These are phyloP conservation scores for Scaptomyza hsui DNA, from an alignment of 1,140 invertebrate species.

Conservation along the genomic window DNA sequence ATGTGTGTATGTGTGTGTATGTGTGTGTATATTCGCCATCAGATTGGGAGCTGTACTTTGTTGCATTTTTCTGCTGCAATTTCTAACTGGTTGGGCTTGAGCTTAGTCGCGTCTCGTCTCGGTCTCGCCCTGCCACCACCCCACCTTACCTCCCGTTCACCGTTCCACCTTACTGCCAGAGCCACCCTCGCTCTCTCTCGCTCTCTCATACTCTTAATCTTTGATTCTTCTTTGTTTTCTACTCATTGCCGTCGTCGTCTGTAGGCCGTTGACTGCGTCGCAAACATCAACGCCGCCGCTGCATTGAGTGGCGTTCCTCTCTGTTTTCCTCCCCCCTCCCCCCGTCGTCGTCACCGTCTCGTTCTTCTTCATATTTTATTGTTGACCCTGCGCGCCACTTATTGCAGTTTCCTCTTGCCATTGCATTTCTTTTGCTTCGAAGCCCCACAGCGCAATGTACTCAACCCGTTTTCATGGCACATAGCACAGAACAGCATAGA, in stretches of 20 bases:
- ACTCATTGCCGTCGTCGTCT: slow-evolving; percentile 58
- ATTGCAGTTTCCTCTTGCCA: slow-evolving; percentile 68
- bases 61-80: slow-evolving; percentile 74
- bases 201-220: slow-evolving; percentile 1
- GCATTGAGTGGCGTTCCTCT: slow-evolving; percentile 50
- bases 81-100: slow-evolving; percentile 72
- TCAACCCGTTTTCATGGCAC: slow-evolving; percentile 59
- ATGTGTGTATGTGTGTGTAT: background rate
- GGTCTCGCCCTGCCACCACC: slow-evolving; percentile 20
- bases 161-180: background rate
- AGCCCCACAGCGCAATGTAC: slow-evolving; percentile 70
- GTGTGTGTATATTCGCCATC: slow-evolving; percentile 33
- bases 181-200: background rate
- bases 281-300: no score
- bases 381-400: slow-evolving; percentile 81
- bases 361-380: slow-evolving; percentile 28
- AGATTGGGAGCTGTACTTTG: slow-evolving; percentile 78
- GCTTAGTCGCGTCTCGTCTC: slow-evolving; percentile 53
- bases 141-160: background rate
- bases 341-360: slow-evolving; percentile 5
- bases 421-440: slow-evolving; percentile 80
- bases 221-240: slow-evolving; percentile 35
- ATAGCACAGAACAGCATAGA: background rate
- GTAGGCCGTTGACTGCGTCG: slow-evolving; percentile 64
- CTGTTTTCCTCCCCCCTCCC: slow-evolving; percentile 36